Evolutionary conservation across 1,140 invertebrate genomes (phyloP).

Genomic region (Lanistes nyassanus): DNA sequence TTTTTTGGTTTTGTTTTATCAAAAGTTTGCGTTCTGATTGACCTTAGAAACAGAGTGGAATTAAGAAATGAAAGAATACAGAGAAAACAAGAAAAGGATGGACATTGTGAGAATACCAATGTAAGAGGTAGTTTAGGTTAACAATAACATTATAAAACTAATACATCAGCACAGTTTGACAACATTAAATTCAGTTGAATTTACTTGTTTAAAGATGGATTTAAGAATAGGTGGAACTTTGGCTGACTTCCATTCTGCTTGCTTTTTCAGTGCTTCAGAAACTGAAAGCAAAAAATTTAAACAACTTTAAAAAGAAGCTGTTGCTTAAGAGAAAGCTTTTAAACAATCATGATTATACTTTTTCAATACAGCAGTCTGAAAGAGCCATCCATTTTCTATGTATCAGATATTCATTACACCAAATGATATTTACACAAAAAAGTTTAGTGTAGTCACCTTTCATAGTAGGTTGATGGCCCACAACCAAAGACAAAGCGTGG

Average conservation of each 20-base stretch:
- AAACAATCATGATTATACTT: not conserved
- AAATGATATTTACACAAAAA: not conserved
- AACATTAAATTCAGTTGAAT: no score
- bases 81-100: no score
- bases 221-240: conserved; percentile 13
- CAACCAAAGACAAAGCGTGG: conserved; percentile 25
- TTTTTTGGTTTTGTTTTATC: no score
- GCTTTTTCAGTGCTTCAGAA: conserved; percentile 28
- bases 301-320: not conserved
- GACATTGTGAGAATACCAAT: no score
- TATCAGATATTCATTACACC: not conserved
- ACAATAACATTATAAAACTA: no score
- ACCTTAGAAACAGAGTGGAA: no score
- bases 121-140: no score
- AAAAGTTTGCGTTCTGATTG: no score
- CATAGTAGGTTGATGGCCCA: conserved; percentile 25
- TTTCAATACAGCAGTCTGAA: not conserved
- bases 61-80: no score
- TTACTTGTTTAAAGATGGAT: conserved; percentile 25
- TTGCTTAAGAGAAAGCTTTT: no score
- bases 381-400: not conserved
- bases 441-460: conserved; percentile 18
- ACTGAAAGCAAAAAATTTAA: conserved; percentile 14
- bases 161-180: no score
- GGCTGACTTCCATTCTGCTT: conserved; percentile 25